These are phyloP conservation scores for Dicaeum eximium DNA, from an alignment of 2,113 vertebrate genomes.

Conservation along the genomic window DNA sequence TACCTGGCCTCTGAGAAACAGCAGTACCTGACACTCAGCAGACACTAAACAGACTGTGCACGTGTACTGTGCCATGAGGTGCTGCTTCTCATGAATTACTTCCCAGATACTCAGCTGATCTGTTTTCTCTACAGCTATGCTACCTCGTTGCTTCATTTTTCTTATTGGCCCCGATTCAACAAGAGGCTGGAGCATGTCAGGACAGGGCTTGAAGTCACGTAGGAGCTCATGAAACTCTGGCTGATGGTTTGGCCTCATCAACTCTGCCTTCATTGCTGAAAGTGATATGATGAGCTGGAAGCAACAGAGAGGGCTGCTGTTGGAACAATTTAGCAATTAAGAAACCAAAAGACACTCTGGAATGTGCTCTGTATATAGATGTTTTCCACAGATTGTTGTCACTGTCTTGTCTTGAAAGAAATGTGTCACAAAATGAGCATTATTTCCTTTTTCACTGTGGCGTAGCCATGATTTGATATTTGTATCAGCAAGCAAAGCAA, in stretches of 20 bases:
- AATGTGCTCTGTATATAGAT: neutral
- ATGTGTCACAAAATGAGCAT: neutral
- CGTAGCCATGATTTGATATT: slow-evolving; percentile 20
- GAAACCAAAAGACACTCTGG: neutral
- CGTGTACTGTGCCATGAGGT: neutral
- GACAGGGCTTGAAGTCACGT: neutral
- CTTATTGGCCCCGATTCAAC: accelerated
- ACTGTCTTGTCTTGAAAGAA: neutral
- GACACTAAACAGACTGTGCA: neutral
- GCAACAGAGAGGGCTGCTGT: neutral
- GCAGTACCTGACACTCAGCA: neutral
- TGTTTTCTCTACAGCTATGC: neutral
- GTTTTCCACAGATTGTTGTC: neutral
- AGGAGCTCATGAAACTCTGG: neutral
- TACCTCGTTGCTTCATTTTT: neutral
- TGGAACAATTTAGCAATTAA: slow-evolving; percentile 17
- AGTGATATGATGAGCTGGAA: neutral
- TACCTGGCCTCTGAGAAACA: neutral
- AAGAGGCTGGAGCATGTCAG: neutral
- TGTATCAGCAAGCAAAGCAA: slow-evolving; percentile 31
- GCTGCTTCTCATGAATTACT: neutral
- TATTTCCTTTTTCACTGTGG: neutral
- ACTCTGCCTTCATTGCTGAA: neutral
- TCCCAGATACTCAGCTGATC: neutral
- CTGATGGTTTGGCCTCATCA: neutral